Conservation (phyloP, 2,888 invertebrate species). For the Hypolimnas misippus region DNA sequence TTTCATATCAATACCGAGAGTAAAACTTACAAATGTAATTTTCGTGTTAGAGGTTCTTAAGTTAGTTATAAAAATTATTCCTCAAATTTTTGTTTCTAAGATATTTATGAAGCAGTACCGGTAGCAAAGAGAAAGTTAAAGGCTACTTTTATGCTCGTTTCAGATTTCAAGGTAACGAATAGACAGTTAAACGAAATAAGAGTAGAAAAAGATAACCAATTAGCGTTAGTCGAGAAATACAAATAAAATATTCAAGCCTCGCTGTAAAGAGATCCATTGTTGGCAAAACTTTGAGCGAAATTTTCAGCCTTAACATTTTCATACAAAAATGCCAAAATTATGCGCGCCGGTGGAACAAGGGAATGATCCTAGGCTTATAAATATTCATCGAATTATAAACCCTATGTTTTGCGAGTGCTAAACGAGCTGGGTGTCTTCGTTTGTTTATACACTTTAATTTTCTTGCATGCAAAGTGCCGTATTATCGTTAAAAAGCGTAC, state of each 20-base stretch:
- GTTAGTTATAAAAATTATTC: background rate
- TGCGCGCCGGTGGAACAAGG: background rate
- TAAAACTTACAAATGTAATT: too few species aligned
- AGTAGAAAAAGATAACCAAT: conserved; percentile 51
- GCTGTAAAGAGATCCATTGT: conserved; percentile 31
- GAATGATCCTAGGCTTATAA: conserved; percentile 3
- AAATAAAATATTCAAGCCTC: conserved; percentile 49
- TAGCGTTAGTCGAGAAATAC: conserved; percentile 48
- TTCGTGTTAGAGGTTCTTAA: too few species aligned
- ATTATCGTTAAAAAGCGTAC: too few species aligned
- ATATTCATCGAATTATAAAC: conserved; percentile 3
- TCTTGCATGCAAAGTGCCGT: background rate
- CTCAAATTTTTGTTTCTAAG: background rate
- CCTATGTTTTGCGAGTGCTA: background rate
- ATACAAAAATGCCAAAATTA: conserved; percentile 16
- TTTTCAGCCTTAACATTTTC: conserved; percentile 21
- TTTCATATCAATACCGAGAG: too few species aligned
- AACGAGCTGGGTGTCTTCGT: conserved; percentile 5
- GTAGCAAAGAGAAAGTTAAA: background rate
- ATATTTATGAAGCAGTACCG: too few species aligned
- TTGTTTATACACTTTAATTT: conserved; percentile 27
- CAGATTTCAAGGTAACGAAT: background rate
- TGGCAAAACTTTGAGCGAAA: conserved; percentile 22
- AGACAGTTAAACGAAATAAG: conserved; percentile 10
- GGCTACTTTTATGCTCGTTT: background rate